phyloP scores from a whole-genome alignment of 2,888 invertebrate species.

The Creontiades dilutus region DNA sequence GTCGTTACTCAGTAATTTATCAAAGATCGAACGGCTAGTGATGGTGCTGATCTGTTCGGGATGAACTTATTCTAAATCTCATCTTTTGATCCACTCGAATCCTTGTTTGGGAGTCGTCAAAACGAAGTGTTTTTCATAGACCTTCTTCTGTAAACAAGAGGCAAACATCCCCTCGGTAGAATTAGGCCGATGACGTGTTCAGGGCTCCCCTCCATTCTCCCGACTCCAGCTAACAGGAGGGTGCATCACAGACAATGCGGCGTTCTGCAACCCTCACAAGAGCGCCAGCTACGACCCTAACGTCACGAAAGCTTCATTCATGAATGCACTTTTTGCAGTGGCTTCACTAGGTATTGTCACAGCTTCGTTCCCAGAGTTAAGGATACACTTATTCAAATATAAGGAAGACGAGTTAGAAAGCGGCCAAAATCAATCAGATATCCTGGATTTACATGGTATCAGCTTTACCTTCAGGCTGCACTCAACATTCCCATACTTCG shows the following conservation, averaged over 20 bases:
- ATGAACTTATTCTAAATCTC: too few relatives aligned
- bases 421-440: too few relatives aligned
- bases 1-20: too few relatives aligned
- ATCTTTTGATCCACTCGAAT: not conserved
- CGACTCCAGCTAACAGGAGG: not conserved
- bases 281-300: too few relatives aligned
- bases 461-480: too few relatives aligned
- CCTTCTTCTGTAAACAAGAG: not conserved
- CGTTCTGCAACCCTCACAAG: not conserved
- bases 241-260: not conserved
- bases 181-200: slow-evolving; percentile 35
- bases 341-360: not conserved
- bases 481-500: too few relatives aligned
- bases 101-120: not conserved
- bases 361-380: too few relatives aligned
- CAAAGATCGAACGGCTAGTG: too few relatives aligned
- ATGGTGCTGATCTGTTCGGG: too few relatives aligned
- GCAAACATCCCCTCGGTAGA: slow-evolving; percentile 20
- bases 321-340: not conserved
- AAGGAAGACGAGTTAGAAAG: too few relatives aligned
- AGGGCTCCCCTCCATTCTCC: not conserved
- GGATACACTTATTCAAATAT: too few relatives aligned
- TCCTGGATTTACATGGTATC: too few relatives aligned
- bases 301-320: slow-evolving; percentile 6
- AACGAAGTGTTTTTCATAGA: not conserved